Base-by-base conservation (phyloP, 2,113 vertebrate genomes). In the Leiothrix lutea region DNA sequence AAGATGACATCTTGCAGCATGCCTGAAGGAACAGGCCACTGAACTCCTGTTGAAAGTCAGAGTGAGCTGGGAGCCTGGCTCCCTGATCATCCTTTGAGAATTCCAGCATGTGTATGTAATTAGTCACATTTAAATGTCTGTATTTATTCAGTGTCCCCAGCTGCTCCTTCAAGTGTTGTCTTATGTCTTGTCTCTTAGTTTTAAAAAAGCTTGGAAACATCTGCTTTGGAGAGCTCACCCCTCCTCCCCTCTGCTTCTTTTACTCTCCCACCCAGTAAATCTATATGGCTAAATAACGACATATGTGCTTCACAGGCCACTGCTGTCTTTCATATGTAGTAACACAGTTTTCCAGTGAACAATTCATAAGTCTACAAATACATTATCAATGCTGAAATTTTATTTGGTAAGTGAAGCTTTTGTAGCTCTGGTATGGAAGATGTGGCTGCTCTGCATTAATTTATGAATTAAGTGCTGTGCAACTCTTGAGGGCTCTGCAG, bases 91-190 rank as follows among this genome's bases (percentile, higher is more conserved):
- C 90, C 93, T 95, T 90, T 86, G 93, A 90, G 95, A 94, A 97
- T 96, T 95, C 94, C 92, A 95, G 64, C 86, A 74, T 94, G 85
- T 94, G 90, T 97, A 94, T 96, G 94, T 96, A 96, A 97, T 96
- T 97, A 94, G 88, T 91, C 91, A 86, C 75, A 96, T 96, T 94
- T 96, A 97, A 95, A 93, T 80, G 90, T 88, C 93, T 97, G 93
- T 94, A 92, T 95, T 95, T 96, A 88, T 90, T 93, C 80, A 83
- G 60, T 86, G 90, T 96, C 86, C 92, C 94, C 92, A 95, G 90
- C 94, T 96, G 93, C 90, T 96, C 86, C 93, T 96, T 95, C 67
- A 74, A 96, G 79, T 88, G 75, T 83, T 93, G 85, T 90, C 88
- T 94, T 87, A 66, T 92, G 47, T 80, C 85, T 84, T 96, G 79